phyloP scores from a whole-genome alignment of 37 sponge, comb jelly and placozoan genomes.

The Tethya wilhelma region DNA sequence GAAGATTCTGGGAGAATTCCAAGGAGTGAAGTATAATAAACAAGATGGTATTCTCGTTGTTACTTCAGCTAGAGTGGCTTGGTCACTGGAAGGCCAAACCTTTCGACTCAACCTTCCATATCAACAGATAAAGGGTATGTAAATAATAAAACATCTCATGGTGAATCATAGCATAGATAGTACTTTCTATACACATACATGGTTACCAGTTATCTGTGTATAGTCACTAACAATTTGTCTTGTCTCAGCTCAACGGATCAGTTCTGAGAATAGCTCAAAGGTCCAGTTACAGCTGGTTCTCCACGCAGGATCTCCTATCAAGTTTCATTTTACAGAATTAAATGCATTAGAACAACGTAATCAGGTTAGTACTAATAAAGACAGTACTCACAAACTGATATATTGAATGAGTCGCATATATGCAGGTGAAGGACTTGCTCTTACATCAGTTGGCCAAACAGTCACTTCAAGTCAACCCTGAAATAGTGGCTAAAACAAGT shows the following conservation, averaged over 20 bases:
- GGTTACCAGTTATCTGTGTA: background rate
- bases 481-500: slow-evolving; percentile 75
- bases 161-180: too few relatives aligned
- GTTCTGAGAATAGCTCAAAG: slow-evolving; percentile 79
- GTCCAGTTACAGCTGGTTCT: slow-evolving; percentile 89
- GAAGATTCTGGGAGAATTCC: slow-evolving; percentile 56
- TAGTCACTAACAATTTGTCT: background rate
- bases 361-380: background rate
- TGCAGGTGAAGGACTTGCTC: slow-evolving; percentile 53
- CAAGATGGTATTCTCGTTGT: slow-evolving; percentile 79
- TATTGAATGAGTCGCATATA: background rate
- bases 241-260: slow-evolving; percentile 71
- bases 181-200: too few relatives aligned
- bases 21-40: slow-evolving; percentile 71
- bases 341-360: slow-evolving; percentile 51
- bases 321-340: slow-evolving; percentile 79
- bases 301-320: slow-evolving; percentile 34
- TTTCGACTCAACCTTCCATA: slow-evolving; percentile 58
- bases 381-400: background rate
- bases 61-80: slow-evolving; percentile 68
- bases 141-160: background rate
- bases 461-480: slow-evolving; percentile 40
- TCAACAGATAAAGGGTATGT: slow-evolving; percentile 60
- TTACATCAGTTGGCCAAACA: slow-evolving; percentile 38
- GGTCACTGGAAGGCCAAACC: slow-evolving; percentile 54